These are phyloP conservation scores for Pollenia angustigena DNA, from an alignment of 2,888 invertebrate species.

Conservation along the genomic window DNA sequence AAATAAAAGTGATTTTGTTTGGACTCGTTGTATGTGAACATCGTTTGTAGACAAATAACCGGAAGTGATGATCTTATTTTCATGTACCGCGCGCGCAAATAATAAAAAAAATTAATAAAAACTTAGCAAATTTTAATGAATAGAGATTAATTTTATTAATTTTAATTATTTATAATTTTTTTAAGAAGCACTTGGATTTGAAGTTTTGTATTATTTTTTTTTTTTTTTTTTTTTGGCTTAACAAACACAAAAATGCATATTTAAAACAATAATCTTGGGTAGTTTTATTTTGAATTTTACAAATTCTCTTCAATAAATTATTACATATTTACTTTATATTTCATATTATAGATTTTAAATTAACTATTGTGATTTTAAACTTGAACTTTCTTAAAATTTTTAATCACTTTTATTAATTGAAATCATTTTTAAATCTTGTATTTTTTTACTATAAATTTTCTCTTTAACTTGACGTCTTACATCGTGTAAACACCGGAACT, in stretches of 20 bases:
- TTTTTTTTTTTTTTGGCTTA: no score
- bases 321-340: no score
- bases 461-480: conserved; percentile 59
- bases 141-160: conserved; percentile 33
- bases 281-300: not conserved
- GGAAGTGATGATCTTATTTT: conserved; percentile 67
- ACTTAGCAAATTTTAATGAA: conserved; percentile 38
- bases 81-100: conserved; percentile 32
- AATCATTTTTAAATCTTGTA: conserved; percentile 24
- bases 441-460: conserved; percentile 21
- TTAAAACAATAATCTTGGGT: no score
- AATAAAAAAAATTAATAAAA: conserved; percentile 14
- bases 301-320: not conserved
- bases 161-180: not conserved
- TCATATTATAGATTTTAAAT: not conserved
- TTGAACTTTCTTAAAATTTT: conserved; percentile 5
- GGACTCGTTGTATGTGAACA: conserved; percentile 9
- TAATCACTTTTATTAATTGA: conserved; percentile 3
- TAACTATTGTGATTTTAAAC: no score
- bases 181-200: not conserved
- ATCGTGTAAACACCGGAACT: conserved; percentile 72
- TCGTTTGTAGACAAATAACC: conserved; percentile 60
- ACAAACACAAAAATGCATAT: not conserved
- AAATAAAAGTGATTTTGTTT: conserved; percentile 37
- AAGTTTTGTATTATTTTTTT: not conserved